Evolutionary conservation across 2,113 vertebrate genomes (phyloP).

Genomic region (Ptychochromis oligacanthus): DNA sequence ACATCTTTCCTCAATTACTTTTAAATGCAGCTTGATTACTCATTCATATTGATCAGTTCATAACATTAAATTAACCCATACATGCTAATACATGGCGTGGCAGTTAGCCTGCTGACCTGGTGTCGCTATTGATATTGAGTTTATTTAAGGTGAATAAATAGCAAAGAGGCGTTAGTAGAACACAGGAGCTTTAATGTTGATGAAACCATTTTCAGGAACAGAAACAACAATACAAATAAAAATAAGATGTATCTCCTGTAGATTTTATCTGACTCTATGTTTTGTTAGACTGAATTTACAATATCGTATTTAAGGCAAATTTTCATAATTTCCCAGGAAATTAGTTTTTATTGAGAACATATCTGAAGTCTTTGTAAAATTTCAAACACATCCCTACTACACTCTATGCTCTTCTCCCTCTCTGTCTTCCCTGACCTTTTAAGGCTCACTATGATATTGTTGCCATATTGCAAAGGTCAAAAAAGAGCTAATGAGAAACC

Average conservation of each 20-base stretch:
- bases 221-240: neutral
- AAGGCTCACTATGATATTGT: conserved; percentile 59
- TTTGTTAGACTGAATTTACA: conserved; percentile 14
- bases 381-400: conserved; percentile 8
- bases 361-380: conserved; percentile 21
- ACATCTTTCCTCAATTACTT: conserved; percentile 68
- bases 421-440: conserved; percentile 75
- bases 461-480: conserved; percentile 76
- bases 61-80: conserved; percentile 32
- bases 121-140: neutral
- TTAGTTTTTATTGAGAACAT: neutral
- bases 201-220: neutral
- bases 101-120: conserved; percentile 23
- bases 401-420: conserved; percentile 31
- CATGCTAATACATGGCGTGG: neutral
- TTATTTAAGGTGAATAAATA: conserved; percentile 27
- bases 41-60: conserved; percentile 21
- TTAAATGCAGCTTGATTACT: conserved; percentile 47
- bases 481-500: conserved; percentile 62
- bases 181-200: neutral
- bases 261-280: neutral
- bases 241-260: neutral
- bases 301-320: neutral
- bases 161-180: neutral
- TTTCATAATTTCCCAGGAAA: conserved; percentile 9